phyloP scores from a whole-genome alignment of 2,888 invertebrate species.

The Pemphredon lugubris region DNA sequence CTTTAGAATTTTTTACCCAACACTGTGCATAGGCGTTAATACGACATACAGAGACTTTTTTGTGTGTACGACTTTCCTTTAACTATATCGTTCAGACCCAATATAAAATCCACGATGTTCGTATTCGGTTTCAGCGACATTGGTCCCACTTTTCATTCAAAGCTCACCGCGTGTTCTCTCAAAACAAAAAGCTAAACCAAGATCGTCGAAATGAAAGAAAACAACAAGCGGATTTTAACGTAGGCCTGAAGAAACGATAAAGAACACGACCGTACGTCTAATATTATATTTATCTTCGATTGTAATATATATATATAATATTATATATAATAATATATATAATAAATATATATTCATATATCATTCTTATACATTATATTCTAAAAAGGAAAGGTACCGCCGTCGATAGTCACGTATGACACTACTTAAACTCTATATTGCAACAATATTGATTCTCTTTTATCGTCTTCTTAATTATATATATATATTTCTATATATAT shows the following conservation, averaged over 20 bases:
- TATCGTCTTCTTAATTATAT: constrained; percentile 38
- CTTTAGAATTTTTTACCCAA: constrained; percentile 49
- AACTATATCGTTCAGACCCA: constrained; percentile 55
- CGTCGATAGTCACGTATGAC: constrained; percentile 48
- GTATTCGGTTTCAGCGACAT: constrained; percentile 58
- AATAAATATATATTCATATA: constrained; percentile 29
- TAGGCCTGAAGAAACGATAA: constrained; percentile 56
- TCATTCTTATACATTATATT: constrained; percentile 49
- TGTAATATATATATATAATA: constrained; percentile 34
- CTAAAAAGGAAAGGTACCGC: constrained; percentile 60
- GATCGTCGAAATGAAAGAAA: constrained; percentile 59
- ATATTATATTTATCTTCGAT: constrained; percentile 30
- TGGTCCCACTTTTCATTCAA: constrained; percentile 35
- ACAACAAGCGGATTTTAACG: constrained; percentile 55
- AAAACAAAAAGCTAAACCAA: constrained; percentile 52
- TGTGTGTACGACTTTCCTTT: constrained; percentile 36
- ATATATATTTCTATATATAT: constrained; percentile 39
- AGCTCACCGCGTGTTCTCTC: background rate
- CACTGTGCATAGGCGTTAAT: constrained; percentile 45
- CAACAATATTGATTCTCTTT: constrained; percentile 62
- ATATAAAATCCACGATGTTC: constrained; percentile 56
- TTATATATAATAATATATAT: too few species aligned
- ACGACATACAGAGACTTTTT: constrained; percentile 40
- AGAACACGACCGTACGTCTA: constrained; percentile 37
- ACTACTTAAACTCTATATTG: constrained; percentile 65